Percentiles rank a stretch among this genome's conserved stretches.
These are phyloP conservation scores for Alitta virens DNA, from an alignment of 2,888 invertebrate species.

Conservation along the genomic window DNA sequence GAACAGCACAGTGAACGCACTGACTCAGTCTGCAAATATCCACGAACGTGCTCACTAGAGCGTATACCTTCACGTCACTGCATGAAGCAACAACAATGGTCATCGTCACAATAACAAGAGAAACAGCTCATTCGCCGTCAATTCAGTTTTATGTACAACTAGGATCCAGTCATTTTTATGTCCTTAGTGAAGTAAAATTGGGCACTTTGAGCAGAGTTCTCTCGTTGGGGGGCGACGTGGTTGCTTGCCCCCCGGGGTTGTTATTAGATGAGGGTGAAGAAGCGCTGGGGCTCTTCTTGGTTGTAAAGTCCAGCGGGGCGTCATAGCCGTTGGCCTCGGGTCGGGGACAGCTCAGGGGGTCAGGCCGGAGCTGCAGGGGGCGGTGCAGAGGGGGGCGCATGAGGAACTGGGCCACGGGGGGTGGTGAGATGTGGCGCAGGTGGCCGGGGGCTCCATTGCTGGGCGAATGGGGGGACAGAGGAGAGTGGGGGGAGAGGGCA, in stretches of 20 bases:
- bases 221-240: not conserved
- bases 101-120: too few relatives aligned
- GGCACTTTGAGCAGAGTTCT: slow-evolving; percentile 12
- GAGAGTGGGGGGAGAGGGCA: slow-evolving; percentile 10
- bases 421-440: not conserved
- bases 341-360: not conserved
- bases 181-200: slow-evolving; percentile 12
- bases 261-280: not conserved
- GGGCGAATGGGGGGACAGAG: not conserved
- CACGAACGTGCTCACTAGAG: too few relatives aligned
- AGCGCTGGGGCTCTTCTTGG: slow-evolving; percentile 11
- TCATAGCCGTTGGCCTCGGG: slow-evolving; percentile 19
- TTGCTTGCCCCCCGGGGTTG: not conserved
- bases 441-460: too few relatives aligned
- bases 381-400: slow-evolving; percentile 1
- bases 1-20: too few relatives aligned
- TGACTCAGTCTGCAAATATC: too few relatives aligned
- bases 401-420: slow-evolving; percentile 2
- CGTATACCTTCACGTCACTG: too few relatives aligned
- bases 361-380: slow-evolving; percentile 2
- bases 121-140: too few relatives aligned
- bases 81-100: too few relatives aligned
- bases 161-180: not conserved
- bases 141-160: too few relatives aligned
- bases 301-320: slow-evolving; percentile 19